Evolutionary conservation across 2,797 vertebrate species (phyloP).

Genomic region (Myotis planiceps): DNA sequence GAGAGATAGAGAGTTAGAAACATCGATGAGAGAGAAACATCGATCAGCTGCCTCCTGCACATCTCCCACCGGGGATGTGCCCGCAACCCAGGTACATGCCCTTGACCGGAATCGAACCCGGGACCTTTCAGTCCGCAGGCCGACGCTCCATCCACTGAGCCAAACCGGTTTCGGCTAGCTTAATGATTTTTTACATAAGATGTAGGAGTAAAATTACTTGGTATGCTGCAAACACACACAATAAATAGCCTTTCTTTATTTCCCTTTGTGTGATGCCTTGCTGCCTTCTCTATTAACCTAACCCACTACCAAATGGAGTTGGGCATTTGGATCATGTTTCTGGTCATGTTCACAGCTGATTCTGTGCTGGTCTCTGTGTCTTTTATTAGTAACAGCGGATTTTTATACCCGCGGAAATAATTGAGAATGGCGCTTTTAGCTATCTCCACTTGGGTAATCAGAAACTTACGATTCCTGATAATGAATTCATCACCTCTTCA

Average conservation of each 20-base stretch:
- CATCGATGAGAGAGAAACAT: too few relatives aligned
- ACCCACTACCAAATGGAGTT: not conserved
- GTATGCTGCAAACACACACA: rapidly evolving
- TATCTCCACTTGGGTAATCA: not conserved
- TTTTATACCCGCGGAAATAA: not conserved
- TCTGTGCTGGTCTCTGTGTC: not conserved
- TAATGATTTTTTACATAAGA: not conserved
- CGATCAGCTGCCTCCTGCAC: too few relatives aligned
- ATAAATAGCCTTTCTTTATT: not conserved
- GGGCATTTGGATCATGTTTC: not conserved
- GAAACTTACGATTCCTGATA: not conserved
- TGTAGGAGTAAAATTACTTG: not conserved
- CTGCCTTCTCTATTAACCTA: not conserved
- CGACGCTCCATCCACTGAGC: too few relatives aligned
- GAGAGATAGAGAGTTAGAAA: too few relatives aligned
- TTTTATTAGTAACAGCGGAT: not conserved
- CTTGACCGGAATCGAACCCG: too few relatives aligned
- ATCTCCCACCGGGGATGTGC: too few relatives aligned
- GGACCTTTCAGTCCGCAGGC: too few relatives aligned
- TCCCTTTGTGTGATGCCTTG: not conserved
- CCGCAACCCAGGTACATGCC: too few relatives aligned
- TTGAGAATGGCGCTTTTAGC: not conserved
- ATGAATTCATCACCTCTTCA: not conserved
- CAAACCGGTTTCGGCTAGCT: too few relatives aligned
- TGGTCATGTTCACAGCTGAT: not conserved